phyloP scores from a whole-genome alignment of 2,888 invertebrate species.

The Phania funesta region DNA sequence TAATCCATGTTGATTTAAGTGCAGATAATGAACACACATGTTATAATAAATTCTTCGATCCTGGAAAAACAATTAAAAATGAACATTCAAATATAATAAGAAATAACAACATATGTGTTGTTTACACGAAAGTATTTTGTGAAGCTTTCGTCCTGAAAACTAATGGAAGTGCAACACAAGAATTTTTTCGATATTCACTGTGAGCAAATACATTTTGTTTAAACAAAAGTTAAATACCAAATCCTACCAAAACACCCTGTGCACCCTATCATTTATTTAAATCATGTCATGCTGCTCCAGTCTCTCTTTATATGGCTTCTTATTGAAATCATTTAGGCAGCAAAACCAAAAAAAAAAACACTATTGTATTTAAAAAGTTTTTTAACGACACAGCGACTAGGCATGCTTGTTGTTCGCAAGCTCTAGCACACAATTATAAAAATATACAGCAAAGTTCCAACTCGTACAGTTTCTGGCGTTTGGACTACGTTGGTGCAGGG shows the following conservation, averaged over 20 bases:
- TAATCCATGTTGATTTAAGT: no score
- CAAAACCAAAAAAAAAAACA: constrained; percentile 4
- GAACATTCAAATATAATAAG: no score
- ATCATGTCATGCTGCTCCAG: constrained; percentile 21
- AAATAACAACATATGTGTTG: no score
- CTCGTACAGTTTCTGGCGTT: not conserved
- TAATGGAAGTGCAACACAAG: no score
- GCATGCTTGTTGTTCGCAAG: not conserved
- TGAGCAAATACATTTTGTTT: not conserved
- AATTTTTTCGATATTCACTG: no score
- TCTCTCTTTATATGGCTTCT: constrained; percentile 48
- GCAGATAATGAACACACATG: no score
- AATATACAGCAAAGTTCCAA: not conserved
- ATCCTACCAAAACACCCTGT: not conserved
- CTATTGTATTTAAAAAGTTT: constrained; percentile 27
- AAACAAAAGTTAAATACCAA: not conserved
- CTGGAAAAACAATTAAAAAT: no score
- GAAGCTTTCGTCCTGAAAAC: no score
- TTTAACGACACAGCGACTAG: constrained; percentile 9
- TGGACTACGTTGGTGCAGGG: not conserved
- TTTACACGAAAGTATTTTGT: no score
- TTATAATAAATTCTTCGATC: no score
- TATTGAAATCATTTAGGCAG: constrained; percentile 45
- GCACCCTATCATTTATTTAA: not conserved
- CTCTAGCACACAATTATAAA: not conserved